Evolutionary conservation across 2,113 vertebrate species (phyloP), one percentile per base, ranked within the genome.

Genomic region (Lanius ludovicianus): DNA sequence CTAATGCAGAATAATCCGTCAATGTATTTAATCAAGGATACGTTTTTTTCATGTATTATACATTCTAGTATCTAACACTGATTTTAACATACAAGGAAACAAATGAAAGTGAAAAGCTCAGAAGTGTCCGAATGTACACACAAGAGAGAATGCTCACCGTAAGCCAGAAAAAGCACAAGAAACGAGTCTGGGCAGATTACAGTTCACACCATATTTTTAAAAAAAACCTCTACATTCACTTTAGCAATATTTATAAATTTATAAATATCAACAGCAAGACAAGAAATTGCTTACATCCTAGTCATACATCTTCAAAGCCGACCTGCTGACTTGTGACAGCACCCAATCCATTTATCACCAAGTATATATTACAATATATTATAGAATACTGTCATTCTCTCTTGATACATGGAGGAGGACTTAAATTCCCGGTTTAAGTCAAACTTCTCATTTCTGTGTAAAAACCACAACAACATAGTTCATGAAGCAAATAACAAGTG

Each of bases 1-100:
- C 98, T 98, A 98, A 98, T 97, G 97, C 98, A 98, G 98, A 97
- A 97, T 98, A 97, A 98, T 98, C 97, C 97, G 71, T 97, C 96
- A 91, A 96, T 91, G 92, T 95, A 96, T 97, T 98, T 97, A 97
- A 98, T 98, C 93, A 98, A 97, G 97, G 95, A 98, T 95, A 97
- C 86, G 93, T 55, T 97, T 96, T 92, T 93, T 87, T 68, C 92
- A 97, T 97, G 79, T 93, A 98, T 98, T 98, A 97, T 87, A 96
- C 67, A 98, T 97, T 97, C 96, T 76, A 94, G 64, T 97, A 96
- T 89, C 96, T 97, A 97, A 97, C 60, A 92, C 83, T 94, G 93
- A 97, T 97, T 98, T 98, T 97, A 97, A 96, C 78, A 96, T 81
- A 96, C 76, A 91, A 96, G 90, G 83, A 93, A 96, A 93, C 93